These are phyloP conservation scores for Spodoptera exigua DNA, from an alignment of 2,888 invertebrate genomes.

Conservation along the genomic window DNA sequence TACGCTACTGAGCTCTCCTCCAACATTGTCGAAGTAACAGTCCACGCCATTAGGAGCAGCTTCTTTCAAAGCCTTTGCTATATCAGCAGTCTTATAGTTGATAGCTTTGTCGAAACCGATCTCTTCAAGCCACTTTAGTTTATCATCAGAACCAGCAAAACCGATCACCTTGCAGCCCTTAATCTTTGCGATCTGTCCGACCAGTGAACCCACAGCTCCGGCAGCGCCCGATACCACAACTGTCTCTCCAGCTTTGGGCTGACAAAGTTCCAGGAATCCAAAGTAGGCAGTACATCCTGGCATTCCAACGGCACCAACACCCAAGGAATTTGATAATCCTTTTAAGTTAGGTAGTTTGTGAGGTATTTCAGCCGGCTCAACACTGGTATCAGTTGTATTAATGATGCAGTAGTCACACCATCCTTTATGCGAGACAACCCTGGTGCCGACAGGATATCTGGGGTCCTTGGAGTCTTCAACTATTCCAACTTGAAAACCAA, in stretches of 20 bases:
- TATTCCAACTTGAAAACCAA: conserved; percentile 67
- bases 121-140: conserved; percentile 84
- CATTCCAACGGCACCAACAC: conserved; percentile 91
- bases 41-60: conserved; percentile 91
- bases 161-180: conserved; percentile 91
- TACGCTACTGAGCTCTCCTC: conserved; percentile 89
- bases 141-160: conserved; percentile 88
- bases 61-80: conserved; percentile 85
- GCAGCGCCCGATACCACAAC: conserved; percentile 93
- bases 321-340: conserved; percentile 87
- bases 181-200: conserved; percentile 93
- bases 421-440: conserved; percentile 87
- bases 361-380: conserved; percentile 40
- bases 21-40: conserved; percentile 93
- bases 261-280: conserved; percentile 92
- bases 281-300: conserved; percentile 93
- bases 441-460: conserved; percentile 89
- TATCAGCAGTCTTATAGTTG: conserved; percentile 91
- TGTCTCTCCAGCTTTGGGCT: conserved; percentile 92
- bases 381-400: conserved; percentile 47
- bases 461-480: conserved; percentile 90
- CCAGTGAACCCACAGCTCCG: conserved; percentile 93
- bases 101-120: conserved; percentile 91
- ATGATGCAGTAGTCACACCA: conserved; percentile 60
- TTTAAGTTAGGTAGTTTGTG: conserved; percentile 88